Base-by-base conservation (phyloP, 2,888 invertebrate genomes). In the Heliconius aoede region DNA sequence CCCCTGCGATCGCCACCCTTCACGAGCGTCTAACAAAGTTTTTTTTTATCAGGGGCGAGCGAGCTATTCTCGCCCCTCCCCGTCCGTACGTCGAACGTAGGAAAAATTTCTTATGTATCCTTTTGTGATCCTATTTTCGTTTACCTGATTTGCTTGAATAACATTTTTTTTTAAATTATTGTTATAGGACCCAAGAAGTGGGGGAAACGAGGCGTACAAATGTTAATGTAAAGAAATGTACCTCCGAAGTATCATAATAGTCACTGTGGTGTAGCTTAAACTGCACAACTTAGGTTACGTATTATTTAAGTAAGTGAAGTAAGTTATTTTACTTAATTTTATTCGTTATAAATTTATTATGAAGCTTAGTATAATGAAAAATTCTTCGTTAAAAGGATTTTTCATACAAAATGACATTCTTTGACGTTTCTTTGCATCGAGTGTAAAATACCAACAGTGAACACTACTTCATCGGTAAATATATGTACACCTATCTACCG, bases 361-460 rank as follows among this genome's bases (percentile, higher is more conserved):
- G 24, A 15, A 15, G 24, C 1, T n/a, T 36, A 62, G 32, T 8
- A 36, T 13, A 13, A 64, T 24, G 3, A n/a, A 21, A 51, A 58
- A 51, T 64, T 60, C 24, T 69, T 76, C 80, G 79, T 81, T 26
- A 69, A 84, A 80, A 75, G 82, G 80, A 78, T 71, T 79, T 77
- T 74, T 76, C 30, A 82, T 78, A 81, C 79, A 73, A 32, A 69
- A 75, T 86, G 86, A 85, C 85, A 84, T 84, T 84, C 81, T 85
- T 87, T 89, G 89, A 89, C 90, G 83, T 88, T 89, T 87, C 83
- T 84, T 85, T 85, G 82, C 78, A 81, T 76, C 79, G 75, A 77
- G 74, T 77, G 76, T 76, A 78, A 80, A 77, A 78, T 71, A 77
- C 74, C 80, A 80, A 78, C 79, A 78, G 74, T 80, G 78, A 78